phyloP scores from a whole-genome alignment of 2,888 invertebrate species.

The Uropetala carovei region DNA sequence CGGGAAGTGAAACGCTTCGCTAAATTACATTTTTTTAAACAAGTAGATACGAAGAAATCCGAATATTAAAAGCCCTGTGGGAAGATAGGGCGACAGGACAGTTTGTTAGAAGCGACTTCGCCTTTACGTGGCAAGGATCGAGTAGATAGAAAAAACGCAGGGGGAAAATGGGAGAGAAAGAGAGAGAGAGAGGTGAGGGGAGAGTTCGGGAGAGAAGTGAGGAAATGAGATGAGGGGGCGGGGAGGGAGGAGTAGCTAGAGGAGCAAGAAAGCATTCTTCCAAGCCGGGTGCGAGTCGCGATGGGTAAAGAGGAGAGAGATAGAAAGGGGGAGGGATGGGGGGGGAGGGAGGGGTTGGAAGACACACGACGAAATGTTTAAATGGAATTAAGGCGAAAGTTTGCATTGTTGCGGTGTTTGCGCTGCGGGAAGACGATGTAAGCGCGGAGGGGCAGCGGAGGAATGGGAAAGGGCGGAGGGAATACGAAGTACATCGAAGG shows the following conservation, averaged over 20 bases:
- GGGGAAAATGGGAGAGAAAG: background rate
- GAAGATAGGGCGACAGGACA: background rate
- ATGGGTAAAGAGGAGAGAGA: background rate
- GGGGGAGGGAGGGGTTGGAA: slow-evolving; percentile 30
- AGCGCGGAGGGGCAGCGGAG: slow-evolving; percentile 38
- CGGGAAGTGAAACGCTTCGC: too few species aligned
- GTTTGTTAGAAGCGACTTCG: slow-evolving; percentile 20
- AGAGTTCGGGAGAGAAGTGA: background rate
- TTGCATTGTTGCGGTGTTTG: slow-evolving; percentile 64
- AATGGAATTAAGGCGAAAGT: slow-evolving; percentile 65
- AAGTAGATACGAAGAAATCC: too few species aligned
- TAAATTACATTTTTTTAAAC: too few species aligned
- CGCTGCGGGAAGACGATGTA: slow-evolving; percentile 37
- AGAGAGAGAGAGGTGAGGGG: background rate
- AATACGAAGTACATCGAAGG: too few species aligned
- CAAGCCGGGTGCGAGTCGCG: background rate
- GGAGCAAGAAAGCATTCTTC: slow-evolving; percentile 6
- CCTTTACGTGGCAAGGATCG: background rate
- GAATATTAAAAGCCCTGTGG: background rate
- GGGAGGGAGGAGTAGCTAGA: background rate
- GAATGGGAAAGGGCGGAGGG: background rate
- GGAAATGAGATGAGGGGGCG: background rate
- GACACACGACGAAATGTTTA: slow-evolving; percentile 51
- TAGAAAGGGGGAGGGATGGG: background rate
- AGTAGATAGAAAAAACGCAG: background rate